Evolutionary conservation across 2,113 vertebrate genomes (phyloP).

Genomic region (Coracopsis vasa): DNA sequence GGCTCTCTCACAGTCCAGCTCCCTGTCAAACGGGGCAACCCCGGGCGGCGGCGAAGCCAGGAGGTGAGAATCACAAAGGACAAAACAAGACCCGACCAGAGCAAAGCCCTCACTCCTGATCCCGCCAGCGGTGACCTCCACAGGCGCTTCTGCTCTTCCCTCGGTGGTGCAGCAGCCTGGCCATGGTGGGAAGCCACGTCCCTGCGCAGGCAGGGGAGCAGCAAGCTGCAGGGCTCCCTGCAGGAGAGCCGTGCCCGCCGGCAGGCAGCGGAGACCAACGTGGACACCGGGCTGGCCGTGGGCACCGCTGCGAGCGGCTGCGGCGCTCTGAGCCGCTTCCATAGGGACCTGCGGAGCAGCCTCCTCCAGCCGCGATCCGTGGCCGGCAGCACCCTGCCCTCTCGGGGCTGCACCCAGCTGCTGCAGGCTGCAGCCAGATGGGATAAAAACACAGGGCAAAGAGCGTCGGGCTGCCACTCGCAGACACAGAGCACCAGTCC

Average conservation of each 20-base stretch:
- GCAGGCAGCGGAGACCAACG: constrained; percentile 79
- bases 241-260: neutral
- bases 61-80: neutral
- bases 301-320: neutral
- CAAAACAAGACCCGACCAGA: neutral
- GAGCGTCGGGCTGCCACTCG: neutral
- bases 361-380: neutral
- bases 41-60: neutral
- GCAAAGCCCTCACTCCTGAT: neutral
- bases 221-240: neutral
- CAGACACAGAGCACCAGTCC: neutral
- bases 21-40: neutral
- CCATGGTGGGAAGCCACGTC: neutral
- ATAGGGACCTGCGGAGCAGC: neutral
- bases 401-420: neutral
- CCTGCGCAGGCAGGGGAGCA: neutral
- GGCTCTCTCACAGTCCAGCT: neutral
- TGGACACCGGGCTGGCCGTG: constrained; percentile 83
- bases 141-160: constrained; percentile 56
- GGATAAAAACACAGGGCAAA: neutral
- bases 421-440: neutral
- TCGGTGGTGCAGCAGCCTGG: constrained; percentile 34
- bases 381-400: neutral
- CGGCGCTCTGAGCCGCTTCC: neutral
- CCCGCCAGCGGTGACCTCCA: constrained; percentile 48